These are phyloP conservation scores for Motacilla tschutschensis DNA, from an alignment of 2,113 vertebrate species.

Conservation along the genomic window DNA sequence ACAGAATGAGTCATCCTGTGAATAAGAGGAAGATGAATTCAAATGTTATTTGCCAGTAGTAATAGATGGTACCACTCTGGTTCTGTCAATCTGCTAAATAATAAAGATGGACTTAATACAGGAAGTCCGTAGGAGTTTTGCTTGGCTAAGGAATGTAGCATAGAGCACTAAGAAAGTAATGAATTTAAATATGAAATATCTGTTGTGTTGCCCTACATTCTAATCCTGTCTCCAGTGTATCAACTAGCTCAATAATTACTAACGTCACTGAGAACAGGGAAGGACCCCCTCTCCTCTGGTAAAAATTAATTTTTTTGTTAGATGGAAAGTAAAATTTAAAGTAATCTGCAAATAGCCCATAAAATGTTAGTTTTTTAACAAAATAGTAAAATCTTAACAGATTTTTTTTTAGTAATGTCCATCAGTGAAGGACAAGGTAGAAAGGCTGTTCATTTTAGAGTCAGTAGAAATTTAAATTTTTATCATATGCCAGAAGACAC, in stretches of 20 bases:
- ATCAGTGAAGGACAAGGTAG: not conserved
- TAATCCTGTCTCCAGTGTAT: not conserved
- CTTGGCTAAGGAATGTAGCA: constrained; percentile 15
- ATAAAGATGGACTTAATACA: constrained; percentile 26
- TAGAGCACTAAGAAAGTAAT: not conserved
- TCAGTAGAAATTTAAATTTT: not conserved
- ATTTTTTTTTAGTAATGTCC: not conserved
- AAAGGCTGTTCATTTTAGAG: not conserved
- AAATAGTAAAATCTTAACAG: not conserved
- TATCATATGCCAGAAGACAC: not conserved
- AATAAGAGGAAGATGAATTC: constrained; percentile 60
- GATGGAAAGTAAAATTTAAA: not conserved
- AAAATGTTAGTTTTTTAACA: not conserved
- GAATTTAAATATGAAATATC: constrained; percentile 24
- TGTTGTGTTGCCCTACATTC: constrained; percentile 6
- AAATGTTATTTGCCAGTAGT: constrained; percentile 58
- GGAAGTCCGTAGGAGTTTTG: constrained; percentile 50
- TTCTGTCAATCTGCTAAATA: constrained; percentile 49
- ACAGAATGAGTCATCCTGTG: constrained; percentile 66
- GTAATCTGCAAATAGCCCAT: not conserved
- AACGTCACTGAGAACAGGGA: not conserved
- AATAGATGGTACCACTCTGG: constrained; percentile 42
- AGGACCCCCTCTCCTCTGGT: not conserved
- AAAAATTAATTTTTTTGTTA: not conserved
- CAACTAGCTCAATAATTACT: not conserved